Percentiles rank a stretch among this genome's conserved stretches.
Conservation (phyloP, 2,113 vertebrate genomes). For the Xiphophorus couchianus region DNA sequence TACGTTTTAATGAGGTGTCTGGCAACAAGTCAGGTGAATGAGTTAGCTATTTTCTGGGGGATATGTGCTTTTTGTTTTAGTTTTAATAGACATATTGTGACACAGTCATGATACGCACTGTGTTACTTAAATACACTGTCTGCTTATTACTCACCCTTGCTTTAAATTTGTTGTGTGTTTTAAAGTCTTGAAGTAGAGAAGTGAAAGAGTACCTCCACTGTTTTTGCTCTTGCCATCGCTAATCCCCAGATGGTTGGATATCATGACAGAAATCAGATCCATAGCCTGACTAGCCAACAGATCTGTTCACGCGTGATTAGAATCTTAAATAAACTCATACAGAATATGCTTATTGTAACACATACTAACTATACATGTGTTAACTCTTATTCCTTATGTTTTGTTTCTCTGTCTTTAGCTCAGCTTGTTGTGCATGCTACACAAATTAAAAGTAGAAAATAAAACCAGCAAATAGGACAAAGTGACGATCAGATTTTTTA, state of each 20-base stretch:
- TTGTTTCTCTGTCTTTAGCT: not conserved
- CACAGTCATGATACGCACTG: constrained; percentile 33
- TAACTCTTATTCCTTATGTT: no score
- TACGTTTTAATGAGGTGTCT: constrained; percentile 75
- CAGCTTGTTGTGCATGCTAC: not conserved
- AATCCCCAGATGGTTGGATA: constrained; percentile 38
- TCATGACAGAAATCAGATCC: not conserved
- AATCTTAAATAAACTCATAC: not conserved
- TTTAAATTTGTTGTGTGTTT: constrained; percentile 24
- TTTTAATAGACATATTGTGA: constrained; percentile 1
- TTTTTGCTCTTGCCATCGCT: constrained; percentile 37
- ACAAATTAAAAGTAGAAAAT: not conserved
- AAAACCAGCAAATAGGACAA: not conserved
- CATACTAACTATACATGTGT: not conserved
- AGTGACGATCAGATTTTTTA: not conserved
- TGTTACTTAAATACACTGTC: constrained; percentile 37
- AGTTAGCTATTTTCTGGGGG: not conserved
- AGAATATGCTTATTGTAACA: not conserved
- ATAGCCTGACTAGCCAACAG: constrained; percentile 19
- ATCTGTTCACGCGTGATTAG: not conserved
- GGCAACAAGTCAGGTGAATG: constrained; percentile 71
- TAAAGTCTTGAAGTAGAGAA: constrained; percentile 10
- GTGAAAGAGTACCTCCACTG: constrained; percentile 1
- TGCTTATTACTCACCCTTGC: constrained; percentile 12
- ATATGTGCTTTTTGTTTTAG: not conserved